Evolutionary conservation across 2,113 vertebrate species (phyloP).

Genomic region (Tylochromis polylepis): DNA sequence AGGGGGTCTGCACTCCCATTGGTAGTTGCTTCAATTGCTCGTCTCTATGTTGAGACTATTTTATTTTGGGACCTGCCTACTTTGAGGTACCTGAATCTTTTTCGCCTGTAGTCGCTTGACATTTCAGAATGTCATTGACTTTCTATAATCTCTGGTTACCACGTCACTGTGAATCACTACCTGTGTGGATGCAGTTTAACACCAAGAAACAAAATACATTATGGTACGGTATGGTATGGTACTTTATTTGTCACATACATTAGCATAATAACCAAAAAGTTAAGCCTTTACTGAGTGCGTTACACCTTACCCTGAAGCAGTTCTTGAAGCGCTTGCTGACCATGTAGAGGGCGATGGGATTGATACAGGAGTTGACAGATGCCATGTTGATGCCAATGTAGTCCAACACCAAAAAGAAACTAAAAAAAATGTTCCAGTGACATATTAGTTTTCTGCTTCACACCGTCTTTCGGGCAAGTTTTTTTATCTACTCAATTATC

Average conservation of each 20-base stretch:
- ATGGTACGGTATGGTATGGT: no score
- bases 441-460: background rate
- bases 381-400: constrained; percentile 98
- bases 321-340: constrained; percentile 98
- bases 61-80: background rate
- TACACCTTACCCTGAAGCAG: constrained; percentile 88
- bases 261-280: background rate
- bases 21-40: background rate
- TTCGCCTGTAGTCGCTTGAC: background rate
- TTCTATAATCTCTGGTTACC: no score
- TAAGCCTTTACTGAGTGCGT: background rate
- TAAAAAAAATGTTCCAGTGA: constrained; percentile 46
- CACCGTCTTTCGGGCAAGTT: background rate
- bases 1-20: background rate
- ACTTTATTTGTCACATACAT: no score
- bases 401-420: constrained; percentile 91
- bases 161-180: background rate
- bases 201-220: background rate
- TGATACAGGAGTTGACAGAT: constrained; percentile 97
- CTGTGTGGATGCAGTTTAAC: background rate
- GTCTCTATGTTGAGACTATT: background rate
- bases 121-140: background rate
- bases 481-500: background rate
- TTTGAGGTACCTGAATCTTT: background rate
- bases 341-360: constrained; percentile 95